Evolutionary conservation across 2,797 vertebrate species (phyloP).

Genomic region (Dicrostonyx torquatus): DNA sequence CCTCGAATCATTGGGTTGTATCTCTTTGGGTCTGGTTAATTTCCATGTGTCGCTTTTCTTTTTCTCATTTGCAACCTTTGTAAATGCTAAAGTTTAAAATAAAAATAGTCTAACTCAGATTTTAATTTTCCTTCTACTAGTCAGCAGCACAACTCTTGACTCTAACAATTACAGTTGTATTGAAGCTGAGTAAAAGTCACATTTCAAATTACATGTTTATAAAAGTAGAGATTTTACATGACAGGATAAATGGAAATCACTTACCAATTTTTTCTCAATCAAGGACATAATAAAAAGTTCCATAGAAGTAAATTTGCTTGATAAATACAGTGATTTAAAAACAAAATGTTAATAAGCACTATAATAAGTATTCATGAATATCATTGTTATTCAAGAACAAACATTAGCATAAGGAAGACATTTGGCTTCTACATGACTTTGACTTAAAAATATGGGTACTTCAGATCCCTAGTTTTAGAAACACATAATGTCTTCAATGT

Average conservation of each 20-base stretch:
- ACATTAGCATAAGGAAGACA: constrained; percentile 62
- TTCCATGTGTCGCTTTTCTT: background rate
- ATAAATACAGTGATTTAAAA: constrained; percentile 64
- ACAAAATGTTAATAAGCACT: constrained; percentile 63
- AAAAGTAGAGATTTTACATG: constrained; percentile 58
- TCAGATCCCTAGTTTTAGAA: constrained; percentile 53
- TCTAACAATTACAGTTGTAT: background rate
- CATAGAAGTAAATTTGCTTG: constrained; percentile 65
- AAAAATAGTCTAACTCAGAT: background rate
- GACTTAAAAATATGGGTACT: constrained; percentile 50
- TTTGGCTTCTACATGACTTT: constrained; percentile 34
- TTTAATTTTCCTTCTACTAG: constrained; percentile 48
- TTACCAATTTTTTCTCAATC: constrained; percentile 37
- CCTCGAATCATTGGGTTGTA: background rate
- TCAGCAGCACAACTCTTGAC: background rate
- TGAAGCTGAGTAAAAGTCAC: constrained; percentile 21
- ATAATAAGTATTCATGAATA: constrained; percentile 65
- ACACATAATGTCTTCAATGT: constrained; percentile 8
- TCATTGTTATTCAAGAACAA: constrained; percentile 68
- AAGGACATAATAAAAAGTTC: constrained; percentile 54
- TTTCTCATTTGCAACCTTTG: constrained; percentile 7
- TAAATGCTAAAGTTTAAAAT: background rate
- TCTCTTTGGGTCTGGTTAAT: background rate
- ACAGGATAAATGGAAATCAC: constrained; percentile 57
- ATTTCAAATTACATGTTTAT: constrained; percentile 59